Conservation (phyloP, 2,888 invertebrate species). For the Uloborus plumipes region DNA sequence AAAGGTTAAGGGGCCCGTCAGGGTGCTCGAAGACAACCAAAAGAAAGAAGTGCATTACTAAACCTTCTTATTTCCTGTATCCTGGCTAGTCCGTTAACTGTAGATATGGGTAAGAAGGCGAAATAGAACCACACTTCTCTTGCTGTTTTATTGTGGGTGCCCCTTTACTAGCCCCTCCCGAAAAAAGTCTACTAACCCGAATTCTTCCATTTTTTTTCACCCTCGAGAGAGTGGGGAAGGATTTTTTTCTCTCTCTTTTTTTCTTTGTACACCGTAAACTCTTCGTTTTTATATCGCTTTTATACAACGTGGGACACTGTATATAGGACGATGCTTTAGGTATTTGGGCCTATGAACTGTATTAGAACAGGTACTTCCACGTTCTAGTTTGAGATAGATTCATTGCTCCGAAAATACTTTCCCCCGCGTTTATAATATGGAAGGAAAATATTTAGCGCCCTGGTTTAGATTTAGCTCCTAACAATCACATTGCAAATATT, state of each 20-base stretch:
- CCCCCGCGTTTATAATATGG: too few species aligned
- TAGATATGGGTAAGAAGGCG: background rate
- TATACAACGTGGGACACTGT: too few species aligned
- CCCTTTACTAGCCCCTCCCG: background rate
- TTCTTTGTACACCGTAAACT: background rate
- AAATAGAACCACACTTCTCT: conserved; percentile 1
- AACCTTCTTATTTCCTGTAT: conserved; percentile 22
- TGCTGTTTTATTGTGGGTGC: background rate
- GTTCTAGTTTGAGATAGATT: conserved; percentile 8
- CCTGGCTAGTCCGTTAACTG: background rate
- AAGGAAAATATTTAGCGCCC: too few species aligned
- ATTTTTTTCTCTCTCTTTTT: background rate
- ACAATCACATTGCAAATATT: too few species aligned
- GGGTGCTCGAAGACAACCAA: background rate
- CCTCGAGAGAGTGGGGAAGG: conserved; percentile 7
- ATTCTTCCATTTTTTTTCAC: conserved; percentile 6
- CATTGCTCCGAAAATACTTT: too few species aligned
- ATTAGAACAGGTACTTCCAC: conserved; percentile 3
- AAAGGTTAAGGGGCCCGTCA: conserved; percentile 1
- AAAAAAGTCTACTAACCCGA: conserved; percentile 12
- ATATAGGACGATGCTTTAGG: background rate
- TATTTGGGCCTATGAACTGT: conserved; percentile 11
- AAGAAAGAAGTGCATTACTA: conserved; percentile 5
- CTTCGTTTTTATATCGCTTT: background rate
- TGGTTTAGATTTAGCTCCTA: too few species aligned